These are phyloP conservation scores for Cheilinus undulatus DNA, from an alignment of 2,113 vertebrate species.

Conservation along the genomic window DNA sequence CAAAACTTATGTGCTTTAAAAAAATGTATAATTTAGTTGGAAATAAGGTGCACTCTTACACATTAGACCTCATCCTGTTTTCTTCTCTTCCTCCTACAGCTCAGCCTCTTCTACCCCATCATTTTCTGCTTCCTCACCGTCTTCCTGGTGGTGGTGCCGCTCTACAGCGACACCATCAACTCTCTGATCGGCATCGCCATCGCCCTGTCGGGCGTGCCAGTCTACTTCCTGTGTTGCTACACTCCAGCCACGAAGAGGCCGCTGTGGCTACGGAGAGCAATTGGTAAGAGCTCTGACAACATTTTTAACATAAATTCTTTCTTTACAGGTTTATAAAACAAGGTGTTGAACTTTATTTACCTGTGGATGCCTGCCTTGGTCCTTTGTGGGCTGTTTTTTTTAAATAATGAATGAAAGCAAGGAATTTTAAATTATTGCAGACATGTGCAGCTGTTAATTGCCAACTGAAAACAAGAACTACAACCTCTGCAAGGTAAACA, in stretches of 20 bases:
- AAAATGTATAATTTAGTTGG: too few species aligned
- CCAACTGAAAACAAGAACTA: too few species aligned
- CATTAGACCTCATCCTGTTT: neutral
- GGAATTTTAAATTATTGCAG: too few species aligned
- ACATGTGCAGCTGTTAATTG: too few species aligned
- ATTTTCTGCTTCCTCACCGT: slow-evolving; percentile 91
- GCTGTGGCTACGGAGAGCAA: slow-evolving; percentile 74
- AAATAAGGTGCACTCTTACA: neutral
- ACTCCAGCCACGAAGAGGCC: slow-evolving; percentile 86
- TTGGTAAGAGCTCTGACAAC: slow-evolving; percentile 78
- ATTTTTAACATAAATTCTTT: neutral
- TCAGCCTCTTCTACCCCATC: slow-evolving; percentile 90
- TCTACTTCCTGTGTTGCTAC: slow-evolving; percentile 89
- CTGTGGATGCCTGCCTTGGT: too few species aligned
- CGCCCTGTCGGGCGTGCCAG: slow-evolving; percentile 89
- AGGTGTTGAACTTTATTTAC: neutral
- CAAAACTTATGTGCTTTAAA: too few species aligned
- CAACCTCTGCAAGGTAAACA: too few species aligned
- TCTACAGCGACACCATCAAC: slow-evolving; percentile 92
- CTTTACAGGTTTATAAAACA: neutral
- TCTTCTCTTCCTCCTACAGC: slow-evolving; percentile 68
- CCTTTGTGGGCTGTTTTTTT: too few species aligned
- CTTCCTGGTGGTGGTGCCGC: slow-evolving; percentile 92
- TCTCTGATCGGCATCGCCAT: slow-evolving; percentile 92
- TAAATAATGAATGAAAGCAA: too few species aligned